Conservation (phyloP, 2,113 vertebrate genomes). For the Alaudala cheleensis region DNA sequence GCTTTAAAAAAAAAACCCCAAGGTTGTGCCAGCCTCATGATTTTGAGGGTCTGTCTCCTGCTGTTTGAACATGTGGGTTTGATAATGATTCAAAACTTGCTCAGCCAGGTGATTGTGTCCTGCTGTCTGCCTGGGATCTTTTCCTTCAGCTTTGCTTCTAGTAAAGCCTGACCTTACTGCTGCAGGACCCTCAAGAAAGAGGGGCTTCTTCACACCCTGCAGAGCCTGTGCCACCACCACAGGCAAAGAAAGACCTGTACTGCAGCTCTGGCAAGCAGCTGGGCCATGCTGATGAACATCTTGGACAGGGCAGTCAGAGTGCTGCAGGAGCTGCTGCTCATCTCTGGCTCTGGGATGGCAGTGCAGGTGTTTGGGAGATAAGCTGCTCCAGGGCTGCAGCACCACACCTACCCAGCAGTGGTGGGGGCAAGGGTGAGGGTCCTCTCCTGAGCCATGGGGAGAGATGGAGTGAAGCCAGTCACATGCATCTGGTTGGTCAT, state of each 20-base stretch:
- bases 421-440: rapidly evolving
- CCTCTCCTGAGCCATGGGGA: neutral
- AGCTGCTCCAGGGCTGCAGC: neutral
- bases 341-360: neutral
- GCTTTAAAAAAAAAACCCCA: neutral
- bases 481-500: rapidly evolving
- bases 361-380: neutral
- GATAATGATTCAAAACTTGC: neutral
- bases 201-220: neutral
- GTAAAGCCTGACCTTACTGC: neutral
- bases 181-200: neutral
- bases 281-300: neutral
- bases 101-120: neutral
- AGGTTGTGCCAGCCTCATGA: neutral
- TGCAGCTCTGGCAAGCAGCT: neutral
- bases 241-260: neutral
- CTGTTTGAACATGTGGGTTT: neutral
- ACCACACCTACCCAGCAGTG: rapidly evolving
- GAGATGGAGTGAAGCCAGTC: neutral
- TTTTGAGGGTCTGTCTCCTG: neutral
- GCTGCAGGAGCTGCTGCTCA: neutral
- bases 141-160: neutral
- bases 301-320: too few species aligned
- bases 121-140: neutral
- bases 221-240: neutral